These are phyloP conservation scores for Selenia dentaria DNA, from an alignment of 2,888 invertebrate species.

Conservation along the genomic window DNA sequence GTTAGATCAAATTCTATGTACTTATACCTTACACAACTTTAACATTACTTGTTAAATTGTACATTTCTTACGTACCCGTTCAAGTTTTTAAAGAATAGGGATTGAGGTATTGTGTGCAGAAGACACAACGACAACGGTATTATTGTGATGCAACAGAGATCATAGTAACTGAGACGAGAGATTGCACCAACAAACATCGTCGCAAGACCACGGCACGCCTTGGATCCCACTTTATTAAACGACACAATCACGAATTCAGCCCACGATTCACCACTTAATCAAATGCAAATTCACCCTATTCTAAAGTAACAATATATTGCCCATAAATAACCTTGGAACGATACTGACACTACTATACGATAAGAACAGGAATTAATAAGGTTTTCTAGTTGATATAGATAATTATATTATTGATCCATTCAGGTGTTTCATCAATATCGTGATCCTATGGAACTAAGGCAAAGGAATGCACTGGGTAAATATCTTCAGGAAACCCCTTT, in stretches of 20 bases:
- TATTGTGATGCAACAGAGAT: slow-evolving; percentile 49
- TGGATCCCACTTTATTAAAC: slow-evolving; percentile 64
- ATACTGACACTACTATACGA: background rate
- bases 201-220: slow-evolving; percentile 53
- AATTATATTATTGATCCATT: no score
- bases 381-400: no score
- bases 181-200: slow-evolving; percentile 60
- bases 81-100: background rate
- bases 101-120: background rate
- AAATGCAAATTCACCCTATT: slow-evolving; percentile 53
- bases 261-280: slow-evolving; percentile 68
- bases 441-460: slow-evolving; percentile 84
- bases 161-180: slow-evolving; percentile 49
- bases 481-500: slow-evolving; percentile 92
- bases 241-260: slow-evolving; percentile 70
- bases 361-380: no score
- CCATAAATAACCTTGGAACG: slow-evolving; percentile 10
- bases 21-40: no score
- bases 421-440: no score
- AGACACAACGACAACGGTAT: slow-evolving; percentile 26
- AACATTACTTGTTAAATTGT: no score
- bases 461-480: slow-evolving; percentile 95
- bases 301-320: slow-evolving; percentile 41
- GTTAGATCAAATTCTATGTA: background rate
- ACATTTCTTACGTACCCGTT: no score